Percentiles rank a stretch among this genome's conserved stretches.
Conservation (phyloP, 1,140 invertebrate genomes). For the Magallana gigas region DNA sequence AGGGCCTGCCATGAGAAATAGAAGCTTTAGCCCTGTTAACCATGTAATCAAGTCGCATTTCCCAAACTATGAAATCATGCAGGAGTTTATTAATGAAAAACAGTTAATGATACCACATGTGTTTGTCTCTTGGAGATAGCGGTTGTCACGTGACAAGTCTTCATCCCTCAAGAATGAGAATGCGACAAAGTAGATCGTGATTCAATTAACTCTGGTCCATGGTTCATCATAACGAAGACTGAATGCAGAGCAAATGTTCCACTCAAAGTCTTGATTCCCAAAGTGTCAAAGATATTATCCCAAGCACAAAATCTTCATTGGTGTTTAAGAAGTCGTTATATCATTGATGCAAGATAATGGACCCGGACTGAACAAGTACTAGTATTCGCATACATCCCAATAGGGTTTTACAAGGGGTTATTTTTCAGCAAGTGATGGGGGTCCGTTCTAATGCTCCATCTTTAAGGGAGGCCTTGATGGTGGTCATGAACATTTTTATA, state of each 20-base stretch:
- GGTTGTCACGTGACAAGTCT: background rate
- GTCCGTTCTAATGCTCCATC: too few species aligned
- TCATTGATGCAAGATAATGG: too few species aligned
- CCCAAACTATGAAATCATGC: background rate
- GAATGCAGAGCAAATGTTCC: background rate
- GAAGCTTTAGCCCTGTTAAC: background rate
- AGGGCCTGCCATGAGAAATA: background rate
- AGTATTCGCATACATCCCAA: too few species aligned
- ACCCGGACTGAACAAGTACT: too few species aligned
- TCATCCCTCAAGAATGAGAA: background rate
- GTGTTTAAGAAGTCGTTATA: background rate
- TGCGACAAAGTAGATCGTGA: constrained; percentile 25
- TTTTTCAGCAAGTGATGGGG: too few species aligned
- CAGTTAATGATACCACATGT: constrained; percentile 10
- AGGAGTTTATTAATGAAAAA: background rate
- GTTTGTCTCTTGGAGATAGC: background rate
- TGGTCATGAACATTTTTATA: too few species aligned
- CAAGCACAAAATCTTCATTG: background rate
- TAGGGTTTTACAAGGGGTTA: too few species aligned
- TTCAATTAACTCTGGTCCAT: constrained; percentile 23
- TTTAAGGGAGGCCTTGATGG: too few species aligned
- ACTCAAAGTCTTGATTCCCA: background rate
- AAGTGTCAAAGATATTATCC: background rate
- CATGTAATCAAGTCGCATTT: background rate
- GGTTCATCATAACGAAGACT: background rate